phyloP scores from a whole-genome alignment of 1,140 invertebrate species.

The Drosophila ficusphila region DNA sequence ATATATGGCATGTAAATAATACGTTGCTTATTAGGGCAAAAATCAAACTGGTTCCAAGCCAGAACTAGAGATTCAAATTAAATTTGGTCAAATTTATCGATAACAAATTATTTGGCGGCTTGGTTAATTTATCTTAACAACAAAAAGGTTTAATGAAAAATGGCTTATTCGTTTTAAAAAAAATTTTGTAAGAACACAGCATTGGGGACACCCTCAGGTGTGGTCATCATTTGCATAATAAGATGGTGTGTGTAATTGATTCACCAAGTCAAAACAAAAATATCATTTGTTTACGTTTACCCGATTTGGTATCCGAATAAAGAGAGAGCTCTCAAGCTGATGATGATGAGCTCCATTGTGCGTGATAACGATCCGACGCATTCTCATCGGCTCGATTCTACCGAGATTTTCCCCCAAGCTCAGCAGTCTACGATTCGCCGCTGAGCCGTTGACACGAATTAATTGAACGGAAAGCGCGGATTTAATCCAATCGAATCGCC shows the following conservation, averaged over 20 bases:
- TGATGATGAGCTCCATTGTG: slow-evolving; percentile 20
- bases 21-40: no score
- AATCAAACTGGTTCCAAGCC: neutral
- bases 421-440: slow-evolving; percentile 45
- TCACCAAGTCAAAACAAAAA: slow-evolving; percentile 29
- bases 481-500: slow-evolving; percentile 20
- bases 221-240: slow-evolving; percentile 13
- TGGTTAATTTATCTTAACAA: neutral
- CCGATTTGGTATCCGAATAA: slow-evolving; percentile 3
- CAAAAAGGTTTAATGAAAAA: no score
- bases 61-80: neutral
- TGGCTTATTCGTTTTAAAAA: no score
- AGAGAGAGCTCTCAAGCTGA: slow-evolving; percentile 5
- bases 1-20: no score
- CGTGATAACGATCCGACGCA: slow-evolving; percentile 54
- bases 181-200: no score
- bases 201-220: neutral
- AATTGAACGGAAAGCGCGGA: slow-evolving; percentile 4
- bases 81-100: neutral
- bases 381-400: slow-evolving; percentile 29
- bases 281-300: slow-evolving; percentile 31
- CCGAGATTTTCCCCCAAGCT: slow-evolving; percentile 26
- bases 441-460: slow-evolving; percentile 17
- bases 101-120: neutral
- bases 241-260: slow-evolving; percentile 4